phyloP scores from a whole-genome alignment of 1,140 invertebrate species.

The Formica exsecta region DNA sequence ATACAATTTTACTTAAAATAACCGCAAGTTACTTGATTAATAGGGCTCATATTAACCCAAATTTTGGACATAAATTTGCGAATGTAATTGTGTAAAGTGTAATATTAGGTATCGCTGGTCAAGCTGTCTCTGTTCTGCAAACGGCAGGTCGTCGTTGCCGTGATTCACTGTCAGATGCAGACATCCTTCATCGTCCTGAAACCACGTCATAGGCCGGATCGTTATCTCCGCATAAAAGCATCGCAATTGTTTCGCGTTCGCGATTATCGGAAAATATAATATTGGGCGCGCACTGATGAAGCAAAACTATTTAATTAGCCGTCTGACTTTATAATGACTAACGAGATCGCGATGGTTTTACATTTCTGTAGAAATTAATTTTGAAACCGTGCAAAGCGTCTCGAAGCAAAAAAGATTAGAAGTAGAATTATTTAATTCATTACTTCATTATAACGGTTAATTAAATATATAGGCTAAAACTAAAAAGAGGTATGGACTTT shows the following conservation, averaged over 20 bases:
- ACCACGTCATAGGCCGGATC: constrained; percentile 13
- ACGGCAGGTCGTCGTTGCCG: constrained; percentile 11
- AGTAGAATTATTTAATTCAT: constrained; percentile 18
- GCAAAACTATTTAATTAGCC: constrained; percentile 38
- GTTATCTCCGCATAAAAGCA: constrained; percentile 17
- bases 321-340: neutral
- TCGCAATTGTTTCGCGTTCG: constrained; percentile 47
- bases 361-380: neutral
- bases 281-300: neutral
- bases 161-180: constrained; percentile 66
- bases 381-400: neutral
- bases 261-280: constrained; percentile 53
- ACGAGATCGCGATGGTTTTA: neutral
- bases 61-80: constrained; percentile 59
- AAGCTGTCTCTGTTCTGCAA: constrained; percentile 22
- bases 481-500: neutral
- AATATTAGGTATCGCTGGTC: constrained; percentile 31
- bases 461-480: neutral
- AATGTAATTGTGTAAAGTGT: constrained; percentile 51
- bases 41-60: constrained; percentile 33
- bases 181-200: constrained; percentile 13
- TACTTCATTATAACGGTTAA: neutral
- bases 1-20: neutral
- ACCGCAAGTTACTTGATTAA: neutral
- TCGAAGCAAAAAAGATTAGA: neutral